Evolutionary conservation across 1,140 invertebrate species (phyloP).

Genomic region (Bathynomus jamesi): DNA sequence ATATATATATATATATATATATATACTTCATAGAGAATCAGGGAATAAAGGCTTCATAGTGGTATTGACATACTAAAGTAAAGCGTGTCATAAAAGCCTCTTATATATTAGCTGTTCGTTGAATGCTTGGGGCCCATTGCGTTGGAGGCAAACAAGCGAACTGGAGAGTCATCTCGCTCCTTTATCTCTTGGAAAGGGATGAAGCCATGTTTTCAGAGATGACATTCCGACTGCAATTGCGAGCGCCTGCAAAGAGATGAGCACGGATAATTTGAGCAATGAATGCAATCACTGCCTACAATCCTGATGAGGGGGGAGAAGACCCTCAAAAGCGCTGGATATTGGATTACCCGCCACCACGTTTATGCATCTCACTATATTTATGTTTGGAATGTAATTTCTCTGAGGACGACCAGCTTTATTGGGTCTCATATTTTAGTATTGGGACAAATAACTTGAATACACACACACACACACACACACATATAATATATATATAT

Average conservation of each 20-base stretch:
- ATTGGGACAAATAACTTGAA: too few species aligned
- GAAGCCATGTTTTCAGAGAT: neutral
- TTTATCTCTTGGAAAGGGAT: neutral
- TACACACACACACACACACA: too few species aligned
- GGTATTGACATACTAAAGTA: neutral
- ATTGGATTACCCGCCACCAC: too few species aligned
- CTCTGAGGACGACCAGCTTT: too few species aligned
- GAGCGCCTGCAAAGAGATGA: neutral
- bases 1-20: too few species aligned
- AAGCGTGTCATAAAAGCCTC: neutral
- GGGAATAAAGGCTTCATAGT: neutral
- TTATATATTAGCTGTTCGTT: neutral
- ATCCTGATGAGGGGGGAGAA: neutral
- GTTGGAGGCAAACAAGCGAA: too few species aligned
- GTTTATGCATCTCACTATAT: too few species aligned
- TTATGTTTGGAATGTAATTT: too few species aligned
- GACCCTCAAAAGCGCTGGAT: too few species aligned
- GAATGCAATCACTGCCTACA: neutral
- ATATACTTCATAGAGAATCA: too few species aligned
- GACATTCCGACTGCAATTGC: neutral
- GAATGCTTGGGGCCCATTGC: neutral
- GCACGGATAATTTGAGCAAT: neutral
- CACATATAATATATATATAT: conserved; percentile 1
- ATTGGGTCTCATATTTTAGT: too few species aligned
- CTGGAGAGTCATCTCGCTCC: neutral